Conservation (phyloP, 2,797 vertebrate genomes). For the Malacoraja senta region DNA sequence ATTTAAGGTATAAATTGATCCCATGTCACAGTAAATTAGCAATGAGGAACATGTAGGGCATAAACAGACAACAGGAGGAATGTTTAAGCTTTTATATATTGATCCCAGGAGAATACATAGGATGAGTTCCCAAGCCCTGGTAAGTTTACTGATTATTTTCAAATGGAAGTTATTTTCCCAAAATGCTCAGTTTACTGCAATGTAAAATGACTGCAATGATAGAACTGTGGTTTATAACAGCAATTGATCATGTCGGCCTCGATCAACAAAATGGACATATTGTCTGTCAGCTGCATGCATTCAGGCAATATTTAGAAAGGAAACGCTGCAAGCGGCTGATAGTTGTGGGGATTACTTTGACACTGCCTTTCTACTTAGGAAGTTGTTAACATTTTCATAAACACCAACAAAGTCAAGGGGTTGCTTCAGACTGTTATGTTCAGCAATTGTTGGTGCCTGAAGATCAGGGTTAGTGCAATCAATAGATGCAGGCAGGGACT, state of each 20-base stretch:
- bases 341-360: not conserved
- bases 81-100: not conserved
- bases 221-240: not conserved
- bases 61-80: conserved; percentile 15
- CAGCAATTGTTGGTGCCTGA: not conserved
- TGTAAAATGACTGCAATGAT: not conserved
- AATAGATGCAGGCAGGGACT: not conserved
- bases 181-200: not conserved
- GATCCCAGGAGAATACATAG: conserved; percentile 33
- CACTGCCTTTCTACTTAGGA: conserved; percentile 22
- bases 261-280: not conserved
- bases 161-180: not conserved
- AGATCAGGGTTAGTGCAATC: not conserved
- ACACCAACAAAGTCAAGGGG: not conserved
- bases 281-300: not conserved
- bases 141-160: not conserved
- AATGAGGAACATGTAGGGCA: not conserved
- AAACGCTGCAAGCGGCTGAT: conserved; percentile 19
- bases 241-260: not conserved
- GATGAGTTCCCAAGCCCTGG: not conserved
- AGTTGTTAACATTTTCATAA: conserved; percentile 8
- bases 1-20: conserved; percentile 23
- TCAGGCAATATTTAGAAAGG: not conserved
- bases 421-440: not conserved
- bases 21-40: not conserved